A percentile compares a stretch with the other conserved stretches of the same genome.
These are phyloP conservation scores for Brachypterus glaber DNA, from an alignment of 2,888 invertebrate species.

Conservation along the genomic window DNA sequence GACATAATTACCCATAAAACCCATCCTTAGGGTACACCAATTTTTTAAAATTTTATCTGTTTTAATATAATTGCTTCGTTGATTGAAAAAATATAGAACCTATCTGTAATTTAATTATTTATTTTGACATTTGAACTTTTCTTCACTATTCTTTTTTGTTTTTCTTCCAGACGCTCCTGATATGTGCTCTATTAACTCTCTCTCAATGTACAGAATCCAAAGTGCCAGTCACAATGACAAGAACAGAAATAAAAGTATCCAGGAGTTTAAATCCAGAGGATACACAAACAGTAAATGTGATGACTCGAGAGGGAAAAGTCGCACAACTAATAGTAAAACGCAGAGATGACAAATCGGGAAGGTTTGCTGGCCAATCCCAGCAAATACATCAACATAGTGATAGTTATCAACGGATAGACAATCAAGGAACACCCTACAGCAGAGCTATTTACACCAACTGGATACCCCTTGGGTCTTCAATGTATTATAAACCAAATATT, in stretches of 20 bases:
- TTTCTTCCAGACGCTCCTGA: slow-evolving; percentile 16
- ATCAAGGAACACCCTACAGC: slow-evolving; percentile 22
- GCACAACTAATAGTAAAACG: slow-evolving; percentile 71
- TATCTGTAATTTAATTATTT: too few relatives aligned
- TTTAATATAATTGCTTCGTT: too few relatives aligned
- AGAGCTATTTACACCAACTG: slow-evolving; percentile 35
- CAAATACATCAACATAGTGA: too few relatives aligned
- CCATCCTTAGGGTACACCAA: too few relatives aligned
- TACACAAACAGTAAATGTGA: slow-evolving; percentile 66
- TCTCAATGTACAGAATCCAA: slow-evolving; percentile 37
- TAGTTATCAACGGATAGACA: slow-evolving; percentile 5
- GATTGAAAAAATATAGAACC: too few relatives aligned
- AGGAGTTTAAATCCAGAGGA: slow-evolving; percentile 67
- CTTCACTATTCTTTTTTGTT: too few relatives aligned
- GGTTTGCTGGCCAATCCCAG: slow-evolving; percentile 37
- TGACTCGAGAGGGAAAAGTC: slow-evolving; percentile 64
- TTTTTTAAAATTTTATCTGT: too few relatives aligned
- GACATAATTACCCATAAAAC: too few relatives aligned
- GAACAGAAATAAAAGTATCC: slow-evolving; percentile 68
- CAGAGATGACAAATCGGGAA: slow-evolving; percentile 46
- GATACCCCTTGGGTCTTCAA: slow-evolving; percentile 35
- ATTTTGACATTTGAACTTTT: too few relatives aligned
- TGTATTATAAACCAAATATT: slow-evolving; percentile 33
- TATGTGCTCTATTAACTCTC: slow-evolving; percentile 8
- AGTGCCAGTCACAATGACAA: slow-evolving; percentile 48